Evolutionary conservation across 1,140 invertebrate genomes (phyloP), one percentile per base, ranked within the genome.

Genomic region (Asobara japonica): DNA sequence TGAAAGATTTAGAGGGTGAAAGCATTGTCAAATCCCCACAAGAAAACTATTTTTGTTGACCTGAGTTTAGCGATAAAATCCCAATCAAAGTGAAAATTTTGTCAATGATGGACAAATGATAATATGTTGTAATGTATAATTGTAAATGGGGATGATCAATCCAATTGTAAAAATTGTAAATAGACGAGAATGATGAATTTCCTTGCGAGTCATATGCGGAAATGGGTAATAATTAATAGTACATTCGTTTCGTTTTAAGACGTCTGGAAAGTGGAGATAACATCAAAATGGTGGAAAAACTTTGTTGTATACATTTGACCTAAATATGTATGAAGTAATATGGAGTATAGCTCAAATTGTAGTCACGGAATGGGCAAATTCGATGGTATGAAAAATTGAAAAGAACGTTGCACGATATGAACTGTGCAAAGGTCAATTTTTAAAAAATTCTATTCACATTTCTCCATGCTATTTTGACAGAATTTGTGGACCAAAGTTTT

Each of bases 161-260:
- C 56, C 29, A 29, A 61, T 11, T 69, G 48, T 69, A 60, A 33
- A 60, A 69, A 69, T n/a, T 69, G 67, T 69, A 69, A 69, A 69
- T 69, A 69, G 30, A 69, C 7, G 22, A 67, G n/a, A 27, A 33
- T 62, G 10, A 3, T 22, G n/a, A 31, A 68, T 51, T 66, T 66
- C 25, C 36, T 41, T 45, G 31, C 62, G 11, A 41, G 25, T 66
- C 38, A 45, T 62, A 56, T 25, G 51, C 51, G 51, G 51, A 27
- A 56, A 56, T 56, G 51, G 51, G 51, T 56, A 56, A 56, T 18
- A 68, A 67, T 11, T 45, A 38, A 66, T 3, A 27, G 22, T 66
- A 29, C 20, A 45, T 45, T 36, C n/a, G n/a, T 11, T 41, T 29
- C 41, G n/a, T n/a, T 16, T 45, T 45, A 16, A 45, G n/a, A n/a